Base-by-base conservation (phyloP, 1,140 invertebrate species). In the Musca vetustissima region DNA sequence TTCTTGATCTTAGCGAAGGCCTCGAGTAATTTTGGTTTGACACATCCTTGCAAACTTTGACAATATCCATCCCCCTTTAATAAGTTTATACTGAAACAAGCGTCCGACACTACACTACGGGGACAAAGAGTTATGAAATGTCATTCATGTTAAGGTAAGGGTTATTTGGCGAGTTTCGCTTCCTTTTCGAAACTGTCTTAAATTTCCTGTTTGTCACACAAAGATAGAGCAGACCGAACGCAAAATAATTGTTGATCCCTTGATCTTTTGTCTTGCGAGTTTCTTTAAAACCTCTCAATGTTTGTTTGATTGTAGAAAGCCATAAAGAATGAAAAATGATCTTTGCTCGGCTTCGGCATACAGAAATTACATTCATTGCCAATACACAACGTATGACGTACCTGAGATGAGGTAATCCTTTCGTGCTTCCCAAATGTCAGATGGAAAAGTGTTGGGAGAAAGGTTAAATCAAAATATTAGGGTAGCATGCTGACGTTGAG, bases 161-260 rank as follows among this genome's bases (percentile, higher is more conserved):
- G 57, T 61, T 61, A 36, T 32, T 43, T 43, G 36, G 11, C 36
- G 36, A 43, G 21, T 6, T 21, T 61, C 2, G 57, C 15, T 36
- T 61, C 19, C n/a, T 32, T 25, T 55, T 24, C 3, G 53, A 11
- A 14, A 24, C n/a, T 55, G 22, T 55, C 53, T 61, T 19, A 22
- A 61, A 61, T 61, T 61, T 61, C 57, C 57, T 61, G 57, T 61
- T 36, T 61, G 57, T 61, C 25, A 59, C 55, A 59, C 57, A 61
- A n/a, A n/a, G n/a, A n/a, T 61, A 36, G n/a, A 28, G 9, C n/a
- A 61, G 28, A 57, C 6, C 2, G 8, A 61, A 36, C 25, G 6
- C n/a, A 19, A 61, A 61, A 52, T 21, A 19, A 52, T 61, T 61
- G 28, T 32, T 61, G 57, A 61, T 61, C 57, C 57, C 57, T 36